Conservation (phyloP, 2,888 invertebrate genomes). For the Antheraea yamamai region DNA sequence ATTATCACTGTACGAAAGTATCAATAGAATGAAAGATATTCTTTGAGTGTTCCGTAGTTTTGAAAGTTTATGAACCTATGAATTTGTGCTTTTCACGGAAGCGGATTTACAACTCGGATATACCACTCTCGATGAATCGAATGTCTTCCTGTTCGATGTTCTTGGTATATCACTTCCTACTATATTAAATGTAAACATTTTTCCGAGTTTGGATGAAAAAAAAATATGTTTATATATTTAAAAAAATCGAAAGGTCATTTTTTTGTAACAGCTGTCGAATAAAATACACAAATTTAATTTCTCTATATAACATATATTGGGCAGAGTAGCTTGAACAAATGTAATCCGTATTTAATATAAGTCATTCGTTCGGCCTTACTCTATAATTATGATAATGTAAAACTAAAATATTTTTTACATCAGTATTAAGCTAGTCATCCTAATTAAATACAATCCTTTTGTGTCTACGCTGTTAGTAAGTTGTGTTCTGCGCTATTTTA, state of each 20-base stretch:
- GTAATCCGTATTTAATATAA: slow-evolving; percentile 42
- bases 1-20: no score
- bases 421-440: slow-evolving; percentile 65
- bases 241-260: neutral
- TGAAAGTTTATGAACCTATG: neutral
- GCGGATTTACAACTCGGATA: neutral
- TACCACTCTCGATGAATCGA: neutral
- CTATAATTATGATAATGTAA: slow-evolving; percentile 72
- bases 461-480: slow-evolving; percentile 21
- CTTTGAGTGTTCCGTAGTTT: neutral
- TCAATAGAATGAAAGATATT: no score
- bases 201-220: neutral
- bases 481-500: slow-evolving; percentile 9
- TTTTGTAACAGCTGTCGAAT: neutral
- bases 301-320: slow-evolving; percentile 25
- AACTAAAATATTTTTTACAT: slow-evolving; percentile 63
- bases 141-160: neutral
- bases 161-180: neutral
- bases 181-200: neutral
- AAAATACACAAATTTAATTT: neutral
- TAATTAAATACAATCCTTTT: slow-evolving; percentile 54
- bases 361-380: slow-evolving; percentile 49
- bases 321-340: slow-evolving; percentile 35
- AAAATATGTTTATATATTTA: neutral
- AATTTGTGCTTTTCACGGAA: neutral